Percentiles rank a stretch among this genome's conserved stretches.
These are phyloP conservation scores for Morelia viridis DNA, from an alignment of 2,797 vertebrate species.

Conservation along the genomic window DNA sequence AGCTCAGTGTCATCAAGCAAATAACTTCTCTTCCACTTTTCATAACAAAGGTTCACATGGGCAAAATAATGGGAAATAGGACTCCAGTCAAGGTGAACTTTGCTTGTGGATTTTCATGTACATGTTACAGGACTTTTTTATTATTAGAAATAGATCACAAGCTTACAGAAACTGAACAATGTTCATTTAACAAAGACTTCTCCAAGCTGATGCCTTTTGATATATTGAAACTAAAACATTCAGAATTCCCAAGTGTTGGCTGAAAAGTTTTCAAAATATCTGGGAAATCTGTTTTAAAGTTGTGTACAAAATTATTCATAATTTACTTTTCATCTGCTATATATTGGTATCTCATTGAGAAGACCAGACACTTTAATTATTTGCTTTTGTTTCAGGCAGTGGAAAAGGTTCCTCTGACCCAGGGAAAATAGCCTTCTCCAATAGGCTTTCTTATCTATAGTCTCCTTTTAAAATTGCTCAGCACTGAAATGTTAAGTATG, in stretches of 20 bases:
- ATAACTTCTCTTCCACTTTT: neutral
- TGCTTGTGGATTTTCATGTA: neutral
- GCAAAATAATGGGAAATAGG: neutral
- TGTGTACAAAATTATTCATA: neutral
- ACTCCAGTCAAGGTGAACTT: neutral
- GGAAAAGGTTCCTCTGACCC: neutral
- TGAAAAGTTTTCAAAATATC: neutral
- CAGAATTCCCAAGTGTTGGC: neutral
- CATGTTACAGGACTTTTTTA: neutral
- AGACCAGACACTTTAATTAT: neutral
- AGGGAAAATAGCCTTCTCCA: neutral
- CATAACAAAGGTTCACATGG: neutral
- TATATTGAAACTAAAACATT: neutral
- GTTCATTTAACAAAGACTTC: neutral
- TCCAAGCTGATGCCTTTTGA: neutral
- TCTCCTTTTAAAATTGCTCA: neutral
- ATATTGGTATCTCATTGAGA: neutral
- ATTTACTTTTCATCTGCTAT: neutral
- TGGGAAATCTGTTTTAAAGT: neutral
- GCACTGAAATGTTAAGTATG: neutral
- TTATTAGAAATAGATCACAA: neutral
- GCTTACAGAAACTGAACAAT: neutral
- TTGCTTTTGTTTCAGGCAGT: neutral
- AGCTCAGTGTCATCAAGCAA: neutral
- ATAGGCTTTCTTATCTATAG: rapidly evolving